Conservation (phyloP, 2,888 invertebrate genomes). For the Mythimna pallens region DNA sequence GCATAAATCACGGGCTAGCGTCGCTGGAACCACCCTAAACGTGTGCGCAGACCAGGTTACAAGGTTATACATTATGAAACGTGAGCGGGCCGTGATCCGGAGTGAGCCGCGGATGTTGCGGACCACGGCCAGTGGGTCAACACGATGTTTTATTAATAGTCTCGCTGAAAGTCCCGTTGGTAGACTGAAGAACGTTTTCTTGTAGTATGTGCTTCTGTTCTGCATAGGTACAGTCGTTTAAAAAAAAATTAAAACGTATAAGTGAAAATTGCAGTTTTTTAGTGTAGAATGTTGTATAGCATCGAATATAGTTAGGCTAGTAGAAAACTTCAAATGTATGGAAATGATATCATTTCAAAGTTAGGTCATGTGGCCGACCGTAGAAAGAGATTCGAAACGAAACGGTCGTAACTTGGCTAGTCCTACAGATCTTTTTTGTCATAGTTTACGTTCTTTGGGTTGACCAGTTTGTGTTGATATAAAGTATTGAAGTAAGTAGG, state of each 20-base stretch:
- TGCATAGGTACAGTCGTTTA: neutral
- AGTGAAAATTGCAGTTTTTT: neutral
- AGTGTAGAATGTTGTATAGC: neutral
- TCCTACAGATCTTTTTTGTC: no score
- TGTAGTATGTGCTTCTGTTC: conserved; percentile 1
- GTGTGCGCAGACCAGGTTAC: conserved; percentile 69
- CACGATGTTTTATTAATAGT: conserved; percentile 50
- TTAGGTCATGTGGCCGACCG: no score
- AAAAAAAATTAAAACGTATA: neutral
- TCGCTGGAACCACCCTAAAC: conserved; percentile 78
- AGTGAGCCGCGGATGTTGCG: conserved; percentile 59
- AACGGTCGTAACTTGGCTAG: no score
- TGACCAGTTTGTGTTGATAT: no score
- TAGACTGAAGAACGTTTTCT: conserved; percentile 14
- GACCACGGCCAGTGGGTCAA: conserved; percentile 69
- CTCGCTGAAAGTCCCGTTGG: conserved; percentile 47
- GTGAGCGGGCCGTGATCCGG: conserved; percentile 67
- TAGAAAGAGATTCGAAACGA: no score
- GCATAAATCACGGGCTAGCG: conserved; percentile 85
- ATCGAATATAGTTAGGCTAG: neutral
- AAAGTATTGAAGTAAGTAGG: no score
- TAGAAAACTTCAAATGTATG: no score
- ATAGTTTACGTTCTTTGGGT: no score
- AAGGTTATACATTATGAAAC: conserved; percentile 72
- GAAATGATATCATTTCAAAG: no score